A percentile compares a stretch with the other conserved stretches of the same genome.
phyloP scores from a whole-genome alignment of 2,888 invertebrate genomes.

The Cylindroiulus punctatus region DNA sequence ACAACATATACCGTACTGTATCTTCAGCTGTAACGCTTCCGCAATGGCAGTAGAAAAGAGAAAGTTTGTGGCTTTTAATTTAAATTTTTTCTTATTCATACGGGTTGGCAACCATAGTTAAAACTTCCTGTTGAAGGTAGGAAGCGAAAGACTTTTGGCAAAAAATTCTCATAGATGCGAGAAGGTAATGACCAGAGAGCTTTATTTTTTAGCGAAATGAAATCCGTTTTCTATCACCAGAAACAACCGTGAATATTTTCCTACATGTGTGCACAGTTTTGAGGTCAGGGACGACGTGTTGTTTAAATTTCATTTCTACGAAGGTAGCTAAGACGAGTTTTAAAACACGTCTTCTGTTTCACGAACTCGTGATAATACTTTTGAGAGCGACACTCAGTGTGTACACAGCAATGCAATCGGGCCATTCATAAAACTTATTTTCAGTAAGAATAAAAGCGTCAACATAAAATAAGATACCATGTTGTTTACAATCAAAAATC shows the following conservation, averaged over 20 bases:
- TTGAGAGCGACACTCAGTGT: not conserved
- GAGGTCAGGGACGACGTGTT: slow-evolving; percentile 1
- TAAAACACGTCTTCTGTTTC: not conserved
- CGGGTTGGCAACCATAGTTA: not conserved
- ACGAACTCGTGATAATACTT: not conserved
- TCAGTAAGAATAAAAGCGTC: too few relatives aligned
- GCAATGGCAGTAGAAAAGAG: too few relatives aligned
- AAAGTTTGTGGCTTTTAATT: too few relatives aligned
- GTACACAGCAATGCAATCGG: too few relatives aligned
- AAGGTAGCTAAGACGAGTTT: not conserved
- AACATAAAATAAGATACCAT: too few relatives aligned
- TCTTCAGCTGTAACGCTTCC: too few relatives aligned
- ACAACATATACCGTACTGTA: too few relatives aligned
- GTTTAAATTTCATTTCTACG: not conserved
- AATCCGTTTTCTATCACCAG: not conserved
- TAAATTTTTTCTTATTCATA: not conserved
- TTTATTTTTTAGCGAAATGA: not conserved
- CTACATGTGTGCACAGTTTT: not conserved
- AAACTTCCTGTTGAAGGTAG: not conserved
- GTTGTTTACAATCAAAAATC: too few relatives aligned
- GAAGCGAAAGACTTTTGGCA: not conserved
- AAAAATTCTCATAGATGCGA: not conserved
- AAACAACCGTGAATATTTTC: not conserved
- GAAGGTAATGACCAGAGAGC: not conserved
- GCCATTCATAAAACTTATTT: too few relatives aligned